Conservation (phyloP, 2,797 vertebrate genomes). For the Toxotes lorentzi region DNA sequence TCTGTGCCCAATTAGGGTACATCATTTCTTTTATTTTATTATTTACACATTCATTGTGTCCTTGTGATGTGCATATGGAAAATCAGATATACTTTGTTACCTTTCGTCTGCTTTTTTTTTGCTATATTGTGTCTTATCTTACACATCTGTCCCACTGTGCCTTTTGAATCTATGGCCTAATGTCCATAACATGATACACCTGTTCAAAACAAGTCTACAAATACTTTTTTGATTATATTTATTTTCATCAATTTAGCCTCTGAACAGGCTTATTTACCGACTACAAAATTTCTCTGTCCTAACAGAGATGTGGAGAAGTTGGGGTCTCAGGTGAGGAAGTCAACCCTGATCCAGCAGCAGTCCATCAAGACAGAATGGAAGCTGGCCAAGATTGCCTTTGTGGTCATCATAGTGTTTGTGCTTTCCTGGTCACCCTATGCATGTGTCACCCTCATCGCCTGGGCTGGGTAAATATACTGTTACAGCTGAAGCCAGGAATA, state of each 20-base stretch:
- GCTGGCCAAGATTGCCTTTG: slow-evolving; percentile 92
- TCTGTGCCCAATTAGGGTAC: not conserved
- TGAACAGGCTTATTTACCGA: not conserved
- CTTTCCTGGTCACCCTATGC: slow-evolving; percentile 94
- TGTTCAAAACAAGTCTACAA: not conserved
- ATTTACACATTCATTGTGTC: not conserved
- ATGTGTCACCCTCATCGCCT: slow-evolving; percentile 92
- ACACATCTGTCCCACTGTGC: not conserved
- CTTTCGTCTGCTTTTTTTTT: not conserved
- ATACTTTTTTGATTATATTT: not conserved
- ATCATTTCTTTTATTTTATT: slow-evolving; percentile 1
- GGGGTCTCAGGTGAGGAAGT: slow-evolving; percentile 86
- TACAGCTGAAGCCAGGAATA: too few relatives aligned
- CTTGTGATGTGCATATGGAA: not conserved
- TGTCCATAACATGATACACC: not conserved
- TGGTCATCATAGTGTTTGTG: slow-evolving; percentile 91
- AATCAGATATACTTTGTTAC: not conserved
- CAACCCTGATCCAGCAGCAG: slow-evolving; percentile 84
- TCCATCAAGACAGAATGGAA: slow-evolving; percentile 92
- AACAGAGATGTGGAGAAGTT: slow-evolving; percentile 88
- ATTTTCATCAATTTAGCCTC: not conserved
- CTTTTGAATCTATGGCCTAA: not conserved
- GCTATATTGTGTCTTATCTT: not conserved
- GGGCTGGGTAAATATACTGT: slow-evolving; percentile 89
- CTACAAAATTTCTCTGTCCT: not conserved